Evolutionary conservation across 2,888 invertebrate genomes (phyloP).

Genomic region (Drosophila mayaguana): DNA sequence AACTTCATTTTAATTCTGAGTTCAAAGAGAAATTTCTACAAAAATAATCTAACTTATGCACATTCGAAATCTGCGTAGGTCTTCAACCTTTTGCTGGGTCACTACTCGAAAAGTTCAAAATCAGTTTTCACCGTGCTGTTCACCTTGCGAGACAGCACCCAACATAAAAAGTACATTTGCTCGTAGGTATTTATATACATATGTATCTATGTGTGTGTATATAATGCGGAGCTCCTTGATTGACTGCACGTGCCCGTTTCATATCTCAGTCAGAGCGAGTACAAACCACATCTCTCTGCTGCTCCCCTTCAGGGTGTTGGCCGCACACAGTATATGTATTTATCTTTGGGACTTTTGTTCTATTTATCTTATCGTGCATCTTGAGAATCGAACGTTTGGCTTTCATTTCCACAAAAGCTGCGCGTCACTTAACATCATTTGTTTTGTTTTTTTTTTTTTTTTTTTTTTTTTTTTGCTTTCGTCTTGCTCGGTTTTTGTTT

Average conservation of each 20-base stretch:
- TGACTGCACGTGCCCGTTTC: conserved; percentile 50
- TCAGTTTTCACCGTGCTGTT: conserved; percentile 15
- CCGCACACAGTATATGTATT: conserved; percentile 11
- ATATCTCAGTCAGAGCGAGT: conserved; percentile 21
- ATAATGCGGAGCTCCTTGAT: conserved; percentile 32
- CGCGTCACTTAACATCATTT: conserved; percentile 80
- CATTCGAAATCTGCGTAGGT: not conserved
- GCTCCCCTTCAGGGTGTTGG: not conserved
- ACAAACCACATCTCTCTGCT: conserved; percentile 5
- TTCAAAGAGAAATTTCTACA: not conserved
- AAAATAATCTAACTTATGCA: not conserved
- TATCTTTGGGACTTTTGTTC: conserved; percentile 56
- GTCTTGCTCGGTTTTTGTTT: conserved; percentile 34
- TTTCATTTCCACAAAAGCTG: conserved; percentile 71
- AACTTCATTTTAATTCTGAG: not conserved
- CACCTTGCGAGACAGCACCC: conserved; percentile 15
- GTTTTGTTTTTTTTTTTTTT: conserved; percentile 56
- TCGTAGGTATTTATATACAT: not conserved
- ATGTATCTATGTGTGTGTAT: not conserved
- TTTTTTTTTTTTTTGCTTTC: conserved; percentile 19
- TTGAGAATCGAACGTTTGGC: conserved; percentile 65
- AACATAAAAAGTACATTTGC: conserved; percentile 10
- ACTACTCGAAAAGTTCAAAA: conserved; percentile 16
- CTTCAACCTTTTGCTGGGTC: conserved; percentile 8
- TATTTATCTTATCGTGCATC: conserved; percentile 71